Conservation (phyloP, 2,797 vertebrate species). For the Simalia tracyae region DNA sequence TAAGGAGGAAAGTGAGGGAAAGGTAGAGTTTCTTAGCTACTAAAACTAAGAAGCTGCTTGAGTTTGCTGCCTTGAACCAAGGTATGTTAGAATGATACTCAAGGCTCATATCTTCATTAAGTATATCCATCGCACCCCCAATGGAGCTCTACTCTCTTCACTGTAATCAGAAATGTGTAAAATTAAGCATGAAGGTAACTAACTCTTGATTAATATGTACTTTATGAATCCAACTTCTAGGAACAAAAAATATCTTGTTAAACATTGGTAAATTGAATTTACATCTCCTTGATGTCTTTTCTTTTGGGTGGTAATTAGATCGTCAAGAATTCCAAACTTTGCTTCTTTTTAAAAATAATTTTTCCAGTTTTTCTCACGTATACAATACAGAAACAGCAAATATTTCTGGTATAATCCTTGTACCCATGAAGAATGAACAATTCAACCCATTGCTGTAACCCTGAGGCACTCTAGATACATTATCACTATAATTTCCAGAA, state of each 20-base stretch:
- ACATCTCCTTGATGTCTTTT: too few relatives aligned
- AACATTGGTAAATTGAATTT: too few relatives aligned
- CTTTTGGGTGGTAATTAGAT: too few relatives aligned
- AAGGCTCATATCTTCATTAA: neutral
- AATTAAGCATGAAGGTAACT: neutral
- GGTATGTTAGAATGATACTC: neutral
- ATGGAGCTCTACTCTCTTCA: neutral
- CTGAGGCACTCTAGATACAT: too few relatives aligned
- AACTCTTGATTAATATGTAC: neutral
- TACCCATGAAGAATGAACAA: too few relatives aligned
- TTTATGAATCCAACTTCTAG: neutral
- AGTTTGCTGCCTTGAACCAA: neutral
- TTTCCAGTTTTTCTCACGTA: too few relatives aligned
- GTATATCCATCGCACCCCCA: neutral
- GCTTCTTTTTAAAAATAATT: too few relatives aligned
- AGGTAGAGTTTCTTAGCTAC: neutral
- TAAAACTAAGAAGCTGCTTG: neutral
- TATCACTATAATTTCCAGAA: too few relatives aligned
- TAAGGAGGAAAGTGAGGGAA: neutral
- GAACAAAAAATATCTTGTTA: neutral
- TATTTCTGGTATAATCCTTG: too few relatives aligned
- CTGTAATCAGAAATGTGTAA: neutral
- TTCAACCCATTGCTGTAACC: too few relatives aligned
- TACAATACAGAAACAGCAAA: too few relatives aligned
- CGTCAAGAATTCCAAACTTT: too few relatives aligned